Evolutionary conservation across 92 coral and sea anemone species (phyloP).

Genomic region (Epizoanthus scotinus): DNA sequence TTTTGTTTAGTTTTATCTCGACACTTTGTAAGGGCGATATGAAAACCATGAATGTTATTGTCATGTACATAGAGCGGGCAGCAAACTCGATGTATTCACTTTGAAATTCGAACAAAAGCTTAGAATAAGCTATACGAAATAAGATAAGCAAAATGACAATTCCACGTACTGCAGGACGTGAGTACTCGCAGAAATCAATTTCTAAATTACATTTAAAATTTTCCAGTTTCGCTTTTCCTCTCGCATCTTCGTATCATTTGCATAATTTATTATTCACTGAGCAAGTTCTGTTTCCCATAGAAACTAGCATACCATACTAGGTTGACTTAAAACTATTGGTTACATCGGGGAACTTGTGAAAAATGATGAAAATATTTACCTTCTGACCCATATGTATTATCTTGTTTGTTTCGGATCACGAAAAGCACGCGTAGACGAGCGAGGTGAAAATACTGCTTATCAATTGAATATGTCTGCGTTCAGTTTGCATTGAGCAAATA

Average conservation of each 20-base stretch:
- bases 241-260: background rate
- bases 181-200: background rate
- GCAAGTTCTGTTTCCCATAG: constrained; percentile 14
- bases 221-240: background rate
- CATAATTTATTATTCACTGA: constrained; percentile 24
- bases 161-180: background rate
- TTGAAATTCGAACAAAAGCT: constrained; percentile 30
- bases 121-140: background rate
- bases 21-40: background rate
- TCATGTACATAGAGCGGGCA: background rate
- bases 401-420: background rate
- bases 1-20: background rate
- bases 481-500: constrained; percentile 23
- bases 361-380: background rate
- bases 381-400: background rate
- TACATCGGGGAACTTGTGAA: background rate
- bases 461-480: constrained; percentile 27
- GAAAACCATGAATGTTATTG: background rate
- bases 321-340: background rate
- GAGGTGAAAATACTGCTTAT: constrained; percentile 8
- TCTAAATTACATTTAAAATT: background rate
- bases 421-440: background rate
- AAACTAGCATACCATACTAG: background rate
- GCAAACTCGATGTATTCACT: background rate
- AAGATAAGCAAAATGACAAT: too few species aligned